phyloP scores from a whole-genome alignment of 2,797 vertebrate species.

The Diceros bicornis region DNA sequence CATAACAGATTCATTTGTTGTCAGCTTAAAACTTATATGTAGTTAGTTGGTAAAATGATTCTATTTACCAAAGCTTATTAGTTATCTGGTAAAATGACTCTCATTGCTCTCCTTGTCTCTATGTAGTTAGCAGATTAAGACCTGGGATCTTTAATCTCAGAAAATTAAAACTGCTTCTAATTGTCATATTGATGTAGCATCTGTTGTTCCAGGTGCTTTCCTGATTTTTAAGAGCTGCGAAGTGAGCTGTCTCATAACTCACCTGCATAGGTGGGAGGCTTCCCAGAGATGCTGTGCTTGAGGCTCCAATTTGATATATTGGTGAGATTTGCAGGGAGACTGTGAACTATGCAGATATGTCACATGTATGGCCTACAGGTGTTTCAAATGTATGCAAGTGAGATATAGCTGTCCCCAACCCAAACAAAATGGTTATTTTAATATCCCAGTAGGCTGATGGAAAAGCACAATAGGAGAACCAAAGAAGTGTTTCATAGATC shows the following conservation, averaged over 20 bases:
- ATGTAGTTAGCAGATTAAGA: constrained; percentile 77
- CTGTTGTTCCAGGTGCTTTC: constrained; percentile 85
- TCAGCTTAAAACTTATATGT: constrained; percentile 39
- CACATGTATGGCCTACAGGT: not conserved
- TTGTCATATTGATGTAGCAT: constrained; percentile 76
- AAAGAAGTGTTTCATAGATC: not conserved
- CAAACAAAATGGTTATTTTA: not conserved
- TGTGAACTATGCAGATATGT: constrained; percentile 74
- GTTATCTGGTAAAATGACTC: constrained; percentile 62
- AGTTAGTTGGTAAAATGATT: constrained; percentile 52
- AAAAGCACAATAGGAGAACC: not conserved
- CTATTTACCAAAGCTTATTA: constrained; percentile 45
- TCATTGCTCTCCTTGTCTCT: constrained; percentile 59
- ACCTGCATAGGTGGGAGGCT: constrained; percentile 43
- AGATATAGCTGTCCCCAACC: not conserved
- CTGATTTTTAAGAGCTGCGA: constrained; percentile 64
- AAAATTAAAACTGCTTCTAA: constrained; percentile 82
- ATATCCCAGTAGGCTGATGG: not conserved
- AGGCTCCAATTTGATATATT: constrained; percentile 72
- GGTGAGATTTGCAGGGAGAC: constrained; percentile 34
- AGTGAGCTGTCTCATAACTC: constrained; percentile 78
- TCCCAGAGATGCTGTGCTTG: constrained; percentile 72
- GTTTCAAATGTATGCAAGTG: not conserved
- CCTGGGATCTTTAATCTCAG: constrained; percentile 83
- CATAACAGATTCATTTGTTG: constrained; percentile 45